These are phyloP conservation scores for Esox lucius DNA, from an alignment of 2,797 vertebrate genomes.

Conservation along the genomic window DNA sequence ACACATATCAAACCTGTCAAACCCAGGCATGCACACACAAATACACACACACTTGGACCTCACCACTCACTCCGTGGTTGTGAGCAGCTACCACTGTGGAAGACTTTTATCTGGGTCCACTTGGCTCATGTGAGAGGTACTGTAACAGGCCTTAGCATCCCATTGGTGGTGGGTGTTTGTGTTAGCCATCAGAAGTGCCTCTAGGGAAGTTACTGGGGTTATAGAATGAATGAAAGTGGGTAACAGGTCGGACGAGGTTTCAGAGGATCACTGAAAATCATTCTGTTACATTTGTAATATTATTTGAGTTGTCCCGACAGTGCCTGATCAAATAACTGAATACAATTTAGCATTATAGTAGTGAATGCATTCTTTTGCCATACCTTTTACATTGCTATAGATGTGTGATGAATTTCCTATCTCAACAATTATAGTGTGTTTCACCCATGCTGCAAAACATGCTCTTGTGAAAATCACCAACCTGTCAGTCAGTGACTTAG, in stretches of 20 bases:
- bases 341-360: too few relatives aligned
- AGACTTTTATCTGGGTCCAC: not conserved
- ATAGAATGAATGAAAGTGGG: constrained; percentile 19
- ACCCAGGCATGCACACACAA: not conserved
- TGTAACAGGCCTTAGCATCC: not conserved
- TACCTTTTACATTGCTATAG: too few relatives aligned
- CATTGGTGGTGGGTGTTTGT: constrained; percentile 30
- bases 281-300: constrained; percentile 78
- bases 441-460: too few relatives aligned
- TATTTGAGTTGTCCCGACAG: constrained; percentile 26
- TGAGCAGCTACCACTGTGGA: not conserved
- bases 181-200: not conserved
- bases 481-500: too few relatives aligned
- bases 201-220: too few relatives aligned
- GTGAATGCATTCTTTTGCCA: too few relatives aligned
- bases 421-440: too few relatives aligned
- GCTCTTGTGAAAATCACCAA: too few relatives aligned
- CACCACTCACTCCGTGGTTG: not conserved
- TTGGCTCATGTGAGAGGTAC: not conserved
- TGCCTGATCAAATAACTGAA: too few relatives aligned
- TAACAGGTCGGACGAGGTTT: constrained; percentile 13
- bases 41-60: not conserved
- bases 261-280: constrained; percentile 72
- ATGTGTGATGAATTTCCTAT: too few relatives aligned
- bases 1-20: too few relatives aligned